Evolutionary conservation across 1,140 invertebrate genomes (phyloP).

Genomic region (Sitophilus oryzae): DNA sequence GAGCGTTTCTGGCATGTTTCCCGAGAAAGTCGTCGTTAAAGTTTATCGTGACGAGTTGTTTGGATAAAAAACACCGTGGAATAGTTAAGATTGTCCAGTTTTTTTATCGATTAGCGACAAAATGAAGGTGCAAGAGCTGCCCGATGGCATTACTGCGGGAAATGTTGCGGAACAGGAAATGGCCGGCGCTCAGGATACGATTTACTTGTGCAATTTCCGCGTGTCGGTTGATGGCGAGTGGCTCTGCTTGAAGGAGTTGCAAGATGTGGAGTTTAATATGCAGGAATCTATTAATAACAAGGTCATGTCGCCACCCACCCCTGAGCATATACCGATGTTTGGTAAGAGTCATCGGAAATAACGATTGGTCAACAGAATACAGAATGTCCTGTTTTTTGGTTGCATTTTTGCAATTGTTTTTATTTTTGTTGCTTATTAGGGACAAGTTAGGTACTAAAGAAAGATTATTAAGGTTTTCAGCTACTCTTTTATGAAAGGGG

Average conservation of each 20-base stretch:
- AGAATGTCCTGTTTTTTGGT: too few relatives aligned
- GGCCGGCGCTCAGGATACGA: slow-evolving; percentile 87
- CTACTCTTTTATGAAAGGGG: too few relatives aligned
- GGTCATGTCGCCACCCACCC: slow-evolving; percentile 52
- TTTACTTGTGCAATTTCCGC: slow-evolving; percentile 94
- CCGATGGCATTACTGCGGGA: slow-evolving; percentile 26
- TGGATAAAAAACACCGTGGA: not conserved
- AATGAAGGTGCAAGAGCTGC: slow-evolving; percentile 39
- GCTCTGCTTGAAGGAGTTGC: slow-evolving; percentile 91
- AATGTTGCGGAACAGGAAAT: slow-evolving; percentile 56
- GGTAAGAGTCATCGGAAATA: slow-evolving; percentile 32
- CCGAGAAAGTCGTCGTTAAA: too few relatives aligned
- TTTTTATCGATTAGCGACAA: not conserved
- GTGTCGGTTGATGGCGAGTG: slow-evolving; percentile 96
- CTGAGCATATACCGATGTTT: slow-evolving; percentile 44
- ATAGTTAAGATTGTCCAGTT: not conserved
- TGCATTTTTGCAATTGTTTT: too few relatives aligned
- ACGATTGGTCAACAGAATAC: too few relatives aligned
- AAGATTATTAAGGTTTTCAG: too few relatives aligned
- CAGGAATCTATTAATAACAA: slow-evolving; percentile 59
- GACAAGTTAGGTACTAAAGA: too few relatives aligned
- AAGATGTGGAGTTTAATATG: slow-evolving; percentile 77
- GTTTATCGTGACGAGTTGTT: too few relatives aligned
- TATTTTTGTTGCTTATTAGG: too few relatives aligned
- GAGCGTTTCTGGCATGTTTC: not conserved